Evolutionary conservation across 1,140 invertebrate species (phyloP).

Genomic region (Dufourea novaeangliae): DNA sequence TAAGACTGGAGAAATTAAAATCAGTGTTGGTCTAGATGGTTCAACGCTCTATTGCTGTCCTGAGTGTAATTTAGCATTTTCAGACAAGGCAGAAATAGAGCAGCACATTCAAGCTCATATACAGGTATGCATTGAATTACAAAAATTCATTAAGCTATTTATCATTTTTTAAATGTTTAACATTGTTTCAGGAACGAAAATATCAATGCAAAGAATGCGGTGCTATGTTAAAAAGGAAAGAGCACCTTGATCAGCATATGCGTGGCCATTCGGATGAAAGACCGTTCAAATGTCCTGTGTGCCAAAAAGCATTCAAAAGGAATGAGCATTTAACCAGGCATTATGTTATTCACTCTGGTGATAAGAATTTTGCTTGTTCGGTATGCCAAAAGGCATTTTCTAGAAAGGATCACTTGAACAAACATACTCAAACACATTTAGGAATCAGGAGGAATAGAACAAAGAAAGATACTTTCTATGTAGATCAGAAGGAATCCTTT

Average conservation of each 20-base stretch:
- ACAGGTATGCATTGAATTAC: slow-evolving; percentile 66
- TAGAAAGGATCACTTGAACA: slow-evolving; percentile 88
- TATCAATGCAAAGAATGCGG: slow-evolving; percentile 81
- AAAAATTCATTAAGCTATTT: not conserved
- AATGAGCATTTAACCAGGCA: slow-evolving; percentile 82
- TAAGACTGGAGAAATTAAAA: slow-evolving; percentile 80
- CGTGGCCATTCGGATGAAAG: slow-evolving; percentile 89
- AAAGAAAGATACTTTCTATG: slow-evolving; percentile 73
- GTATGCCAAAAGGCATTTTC: slow-evolving; percentile 90
- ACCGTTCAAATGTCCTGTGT: slow-evolving; percentile 83
- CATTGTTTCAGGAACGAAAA: slow-evolving; percentile 75
- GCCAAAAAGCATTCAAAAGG: slow-evolving; percentile 83
- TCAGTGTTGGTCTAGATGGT: slow-evolving; percentile 77
- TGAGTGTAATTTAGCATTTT: slow-evolving; percentile 79
- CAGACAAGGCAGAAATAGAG: slow-evolving; percentile 77
- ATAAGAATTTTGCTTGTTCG: slow-evolving; percentile 87
- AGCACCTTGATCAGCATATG: slow-evolving; percentile 85
- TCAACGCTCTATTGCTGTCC: slow-evolving; percentile 80
- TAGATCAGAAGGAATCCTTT: slow-evolving; percentile 66
- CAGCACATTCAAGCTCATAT: slow-evolving; percentile 80
- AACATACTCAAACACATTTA: slow-evolving; percentile 84
- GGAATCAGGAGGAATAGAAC: slow-evolving; percentile 73
- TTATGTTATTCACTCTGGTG: slow-evolving; percentile 81
- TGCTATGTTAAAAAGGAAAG: slow-evolving; percentile 80
- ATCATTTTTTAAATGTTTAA: not conserved